Conservation (phyloP, 1,140 invertebrate genomes). For the Belonocnema kinseyi region DNA sequence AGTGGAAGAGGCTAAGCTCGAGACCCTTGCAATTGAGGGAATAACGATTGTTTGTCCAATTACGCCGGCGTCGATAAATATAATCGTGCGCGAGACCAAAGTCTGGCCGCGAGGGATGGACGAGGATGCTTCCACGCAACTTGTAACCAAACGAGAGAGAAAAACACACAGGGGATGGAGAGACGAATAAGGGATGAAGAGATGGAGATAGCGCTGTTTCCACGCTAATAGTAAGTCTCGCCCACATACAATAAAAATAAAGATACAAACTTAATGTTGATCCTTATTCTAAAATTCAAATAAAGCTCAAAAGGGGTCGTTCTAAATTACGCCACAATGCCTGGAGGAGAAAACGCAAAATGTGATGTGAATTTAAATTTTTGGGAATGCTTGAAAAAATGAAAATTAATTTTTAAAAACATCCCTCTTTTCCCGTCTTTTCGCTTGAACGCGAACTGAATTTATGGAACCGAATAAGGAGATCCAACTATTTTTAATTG, state of each 20-base stretch:
- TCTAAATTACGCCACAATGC: too few species aligned
- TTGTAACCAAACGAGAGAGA: slow-evolving; percentile 27
- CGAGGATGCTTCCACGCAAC: slow-evolving; percentile 9
- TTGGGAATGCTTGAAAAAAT: too few species aligned
- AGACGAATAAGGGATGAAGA: slow-evolving; percentile 42
- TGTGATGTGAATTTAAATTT: too few species aligned
- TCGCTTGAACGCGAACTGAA: too few species aligned
- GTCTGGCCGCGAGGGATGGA: slow-evolving; percentile 36
- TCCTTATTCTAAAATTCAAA: background rate
- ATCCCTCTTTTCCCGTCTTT: too few species aligned
- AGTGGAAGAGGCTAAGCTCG: slow-evolving; percentile 17
- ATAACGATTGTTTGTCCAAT: slow-evolving; percentile 55
- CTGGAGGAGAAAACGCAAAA: too few species aligned
- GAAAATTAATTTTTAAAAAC: too few species aligned
- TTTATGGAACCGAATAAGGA: too few species aligned
- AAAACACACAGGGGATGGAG: slow-evolving; percentile 32
- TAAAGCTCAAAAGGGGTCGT: background rate
- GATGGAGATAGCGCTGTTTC: slow-evolving; percentile 7
- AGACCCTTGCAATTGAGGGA: slow-evolving; percentile 32
- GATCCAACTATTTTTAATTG: too few species aligned
- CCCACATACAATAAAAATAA: background rate
- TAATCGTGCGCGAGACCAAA: slow-evolving; percentile 44
- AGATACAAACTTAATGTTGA: background rate
- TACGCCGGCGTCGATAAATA: slow-evolving; percentile 48
- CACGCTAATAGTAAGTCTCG: background rate